phyloP scores from a whole-genome alignment of 2,888 invertebrate species.

The Octonoba sinensis region DNA sequence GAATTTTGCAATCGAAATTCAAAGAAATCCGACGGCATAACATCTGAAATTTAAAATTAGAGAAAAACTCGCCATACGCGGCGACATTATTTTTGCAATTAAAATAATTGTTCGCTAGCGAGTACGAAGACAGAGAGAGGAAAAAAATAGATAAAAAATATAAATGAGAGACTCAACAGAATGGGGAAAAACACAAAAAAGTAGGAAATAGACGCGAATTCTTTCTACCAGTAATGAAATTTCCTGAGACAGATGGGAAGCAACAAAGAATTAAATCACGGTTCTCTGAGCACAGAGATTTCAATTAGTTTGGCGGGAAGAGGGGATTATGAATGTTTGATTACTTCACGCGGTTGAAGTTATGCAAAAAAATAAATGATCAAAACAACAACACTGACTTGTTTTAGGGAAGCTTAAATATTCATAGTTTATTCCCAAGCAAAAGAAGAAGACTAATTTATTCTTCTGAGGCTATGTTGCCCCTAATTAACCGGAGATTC shows the following conservation, averaged over 20 bases:
- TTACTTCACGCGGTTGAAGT: conserved; percentile 42
- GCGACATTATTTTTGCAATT: neutral
- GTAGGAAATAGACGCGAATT: too few relatives aligned
- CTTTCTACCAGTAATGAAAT: too few relatives aligned
- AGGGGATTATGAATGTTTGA: conserved; percentile 54
- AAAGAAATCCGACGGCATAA: too few relatives aligned
- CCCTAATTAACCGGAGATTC: too few relatives aligned
- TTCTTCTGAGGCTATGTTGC: too few relatives aligned
- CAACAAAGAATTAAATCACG: too few relatives aligned
- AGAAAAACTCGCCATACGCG: too few relatives aligned
- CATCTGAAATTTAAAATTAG: too few relatives aligned
- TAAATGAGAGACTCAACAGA: neutral
- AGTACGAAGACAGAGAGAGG: neutral
- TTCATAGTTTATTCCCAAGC: conserved; percentile 19
- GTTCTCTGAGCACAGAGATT: conserved; percentile 19
- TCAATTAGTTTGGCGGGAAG: conserved; percentile 47
- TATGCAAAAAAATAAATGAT: neutral
- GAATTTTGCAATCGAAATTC: too few relatives aligned
- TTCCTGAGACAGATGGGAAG: too few relatives aligned
- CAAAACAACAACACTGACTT: conserved; percentile 51
- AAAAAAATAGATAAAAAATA: neutral
- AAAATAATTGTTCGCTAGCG: conserved; percentile 1
- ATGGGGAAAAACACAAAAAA: neutral
- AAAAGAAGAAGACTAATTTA: too few relatives aligned
- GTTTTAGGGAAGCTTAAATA: conserved; percentile 46